Percentiles rank a stretch among this genome's conserved stretches.
phyloP scores from a whole-genome alignment of 2,888 invertebrate genomes.

The Anagyrus pseudococci region DNA sequence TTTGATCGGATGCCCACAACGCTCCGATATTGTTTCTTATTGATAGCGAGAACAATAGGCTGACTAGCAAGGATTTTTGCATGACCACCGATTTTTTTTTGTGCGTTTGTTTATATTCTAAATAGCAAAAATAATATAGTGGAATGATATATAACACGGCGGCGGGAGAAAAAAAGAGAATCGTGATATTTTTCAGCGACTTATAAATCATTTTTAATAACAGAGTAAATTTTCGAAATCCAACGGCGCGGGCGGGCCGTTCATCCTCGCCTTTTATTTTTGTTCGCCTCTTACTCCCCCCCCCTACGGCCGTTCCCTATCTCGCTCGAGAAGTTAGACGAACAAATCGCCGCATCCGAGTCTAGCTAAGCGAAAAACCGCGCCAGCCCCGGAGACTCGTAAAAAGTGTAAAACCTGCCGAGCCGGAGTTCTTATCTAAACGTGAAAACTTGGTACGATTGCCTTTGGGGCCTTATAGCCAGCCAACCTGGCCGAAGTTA shows the following conservation, averaged over 20 bases:
- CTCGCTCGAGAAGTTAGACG: conserved; percentile 1
- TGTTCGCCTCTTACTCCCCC: not conserved
- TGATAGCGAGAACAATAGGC: too few species aligned
- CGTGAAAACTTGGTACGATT: conserved; percentile 35
- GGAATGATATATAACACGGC: too few species aligned
- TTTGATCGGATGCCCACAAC: too few species aligned
- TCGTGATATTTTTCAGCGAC: not conserved
- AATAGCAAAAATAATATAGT: too few species aligned
- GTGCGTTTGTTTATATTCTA: too few species aligned
- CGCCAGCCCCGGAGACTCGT: conserved; percentile 24
- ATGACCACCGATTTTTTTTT: too few species aligned
- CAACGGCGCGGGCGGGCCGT: not conserved
- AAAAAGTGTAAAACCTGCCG: too few species aligned
- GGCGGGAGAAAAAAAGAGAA: too few species aligned
- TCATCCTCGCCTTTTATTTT: not conserved
- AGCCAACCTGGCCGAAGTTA: too few species aligned
- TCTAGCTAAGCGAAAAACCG: conserved; percentile 14
- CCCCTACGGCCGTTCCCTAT: not conserved
- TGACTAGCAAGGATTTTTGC: too few species aligned
- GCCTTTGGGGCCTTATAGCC: too few species aligned
- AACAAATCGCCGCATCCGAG: conserved; percentile 12
- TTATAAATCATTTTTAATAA: not conserved
- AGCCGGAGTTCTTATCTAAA: conserved; percentile 41
- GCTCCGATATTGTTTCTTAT: too few species aligned
- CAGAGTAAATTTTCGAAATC: not conserved